Evolutionary conservation across 2,888 invertebrate species (phyloP), one percentile per base, ranked within the genome.

Genomic region (Strigamia crassipes): DNA sequence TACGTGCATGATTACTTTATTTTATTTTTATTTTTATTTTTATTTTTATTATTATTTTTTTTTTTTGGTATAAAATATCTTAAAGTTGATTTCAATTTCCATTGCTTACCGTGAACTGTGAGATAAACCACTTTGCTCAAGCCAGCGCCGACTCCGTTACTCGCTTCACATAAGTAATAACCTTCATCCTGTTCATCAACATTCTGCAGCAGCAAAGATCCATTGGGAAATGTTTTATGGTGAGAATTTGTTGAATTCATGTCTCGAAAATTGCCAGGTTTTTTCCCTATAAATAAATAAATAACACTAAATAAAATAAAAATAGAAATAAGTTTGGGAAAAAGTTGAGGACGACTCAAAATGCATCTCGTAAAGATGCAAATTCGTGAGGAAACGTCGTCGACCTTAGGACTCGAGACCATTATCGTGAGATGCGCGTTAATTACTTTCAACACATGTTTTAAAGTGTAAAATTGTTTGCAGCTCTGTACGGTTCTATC

Each of bases 71-170:
- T 6, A 4, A 38, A 5, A 51, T 51, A 8, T 51, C 12, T 77
- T 6, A 23, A 77, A 27, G 23, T 23, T 34, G 23, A 77, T 77
- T 31, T 77, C 23, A 61, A 21, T 77, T 77, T 23, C 23, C 77
- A 6, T 0, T 23, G 41, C 87, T 85, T 84, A 88, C 89, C 87
- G 83, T 88, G 88, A 6, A 89, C 88, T 8, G 85, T 86, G 4
- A 89, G 86, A 27, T 85, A 85, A 23, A 88, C 86, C 18, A 88
- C 86, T 85, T 87, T 87, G 83, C 87, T 87, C 81, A 88, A 86
- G 5, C 86, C 87, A 34, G 86, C 86, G 12, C 88, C 88, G 15
- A 89, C 87, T 3, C 87, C 86, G 83, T 89, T 89, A 41, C 85
- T 85, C 12, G 88, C 86, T 77, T 88, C 87, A 84, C 89, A 89